Conservation (phyloP, 2,888 invertebrate genomes). For the Polylopha cassiicola region DNA sequence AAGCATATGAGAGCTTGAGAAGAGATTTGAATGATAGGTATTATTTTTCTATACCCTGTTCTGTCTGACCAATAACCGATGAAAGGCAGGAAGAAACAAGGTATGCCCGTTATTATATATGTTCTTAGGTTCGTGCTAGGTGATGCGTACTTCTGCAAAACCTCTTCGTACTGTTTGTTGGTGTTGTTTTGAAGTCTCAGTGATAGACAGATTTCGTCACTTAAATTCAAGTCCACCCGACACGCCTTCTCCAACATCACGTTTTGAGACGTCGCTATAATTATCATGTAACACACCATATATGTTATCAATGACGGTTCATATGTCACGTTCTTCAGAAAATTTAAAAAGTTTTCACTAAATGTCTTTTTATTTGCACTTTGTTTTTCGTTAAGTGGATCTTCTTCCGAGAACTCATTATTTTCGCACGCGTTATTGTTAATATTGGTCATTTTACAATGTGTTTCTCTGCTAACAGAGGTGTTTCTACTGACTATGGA, state of each 20-base stretch:
- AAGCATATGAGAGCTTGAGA: slow-evolving; percentile 8
- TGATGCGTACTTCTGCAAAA: slow-evolving; percentile 9
- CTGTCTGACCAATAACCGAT: slow-evolving; percentile 4
- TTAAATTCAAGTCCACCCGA: slow-evolving; percentile 7
- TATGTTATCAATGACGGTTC: slow-evolving; percentile 7
- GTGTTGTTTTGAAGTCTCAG: slow-evolving; percentile 11
- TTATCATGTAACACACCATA: slow-evolving; percentile 5
- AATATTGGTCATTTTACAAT: no score
- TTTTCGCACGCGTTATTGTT: no score
- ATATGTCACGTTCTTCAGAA: slow-evolving; percentile 2
- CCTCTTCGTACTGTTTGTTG: slow-evolving; percentile 9
- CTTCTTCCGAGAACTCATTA: no score
- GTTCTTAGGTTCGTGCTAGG: slow-evolving; percentile 11
- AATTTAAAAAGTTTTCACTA: background rate
- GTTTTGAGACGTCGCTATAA: slow-evolving; percentile 6
- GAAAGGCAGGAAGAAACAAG: background rate
- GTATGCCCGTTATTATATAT: slow-evolving; percentile 1
- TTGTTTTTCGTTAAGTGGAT: background rate
- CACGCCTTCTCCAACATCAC: slow-evolving; percentile 17
- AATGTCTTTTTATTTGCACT: background rate
- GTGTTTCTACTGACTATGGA: no score
- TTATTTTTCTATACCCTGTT: slow-evolving; percentile 10
- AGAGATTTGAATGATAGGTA: slow-evolving; percentile 6
- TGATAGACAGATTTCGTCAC: slow-evolving; percentile 8
- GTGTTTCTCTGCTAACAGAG: no score